Evolutionary conservation across 2,888 invertebrate genomes (phyloP), one percentile per base, ranked within the genome.

Genomic region (Unio delphinus): DNA sequence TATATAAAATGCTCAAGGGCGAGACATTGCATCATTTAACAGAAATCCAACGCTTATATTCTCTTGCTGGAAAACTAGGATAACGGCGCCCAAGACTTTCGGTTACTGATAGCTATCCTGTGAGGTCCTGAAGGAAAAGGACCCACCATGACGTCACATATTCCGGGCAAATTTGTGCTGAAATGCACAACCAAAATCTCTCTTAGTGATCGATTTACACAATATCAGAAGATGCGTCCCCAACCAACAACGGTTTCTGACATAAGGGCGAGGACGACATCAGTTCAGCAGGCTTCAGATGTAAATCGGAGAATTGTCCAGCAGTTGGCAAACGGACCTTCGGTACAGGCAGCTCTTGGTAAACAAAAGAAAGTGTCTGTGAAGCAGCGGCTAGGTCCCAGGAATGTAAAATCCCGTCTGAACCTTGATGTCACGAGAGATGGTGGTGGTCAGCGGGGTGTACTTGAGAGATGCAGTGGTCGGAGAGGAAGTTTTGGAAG

Each of bases 311-410:
- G 91, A 56, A 86, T 92, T 26, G 91, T 91, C 1, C 90, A 90
- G 71, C 91, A 91, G 81, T 91, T 92, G 91, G 91, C 91, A 61
- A 90, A 91, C 72, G 82, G 91, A 69, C 91, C 91, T 4, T 85
- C 90, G 57, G 91, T 91, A 0, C 87, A 90, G 70, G 91, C 91
- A 54, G 80, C 82, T 5, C 76, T 82, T 1, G 83, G 83, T 23
- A 45, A 34, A 1, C 34, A 5, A 1, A 34, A 34, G 4, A 34
- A 34, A 6, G 73, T 74, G 45, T 71, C 75, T 11, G 62, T 80
- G 54, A 79, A 80, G 62, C 81, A 81, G 66, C 60, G 81, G 63
- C 69, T 81, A n/a, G 81, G 81, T 28, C 75, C 74, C 34, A 63
- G 73, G 55, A 86, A 85, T 74, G 80, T 87, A 7, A 87, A 87